Evolutionary conservation across 2,797 vertebrate species (phyloP).

Genomic region (Amblyraja radiata): DNA sequence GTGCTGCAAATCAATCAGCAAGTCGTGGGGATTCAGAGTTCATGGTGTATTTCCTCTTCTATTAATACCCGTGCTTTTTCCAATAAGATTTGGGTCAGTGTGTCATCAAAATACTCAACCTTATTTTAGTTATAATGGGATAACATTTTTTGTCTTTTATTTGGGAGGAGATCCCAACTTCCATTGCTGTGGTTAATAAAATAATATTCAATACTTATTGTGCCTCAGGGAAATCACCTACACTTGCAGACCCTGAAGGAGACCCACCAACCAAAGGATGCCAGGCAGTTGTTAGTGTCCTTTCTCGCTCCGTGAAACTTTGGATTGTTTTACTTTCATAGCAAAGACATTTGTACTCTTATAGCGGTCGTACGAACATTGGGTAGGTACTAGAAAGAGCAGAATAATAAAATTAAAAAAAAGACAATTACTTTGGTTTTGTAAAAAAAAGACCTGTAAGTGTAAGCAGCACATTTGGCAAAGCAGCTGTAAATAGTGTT

Average conservation of each 20-base stretch:
- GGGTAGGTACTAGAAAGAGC: background rate
- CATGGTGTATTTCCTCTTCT: background rate
- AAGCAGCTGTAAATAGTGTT: slow-evolving; percentile 1
- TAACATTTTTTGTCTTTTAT: background rate
- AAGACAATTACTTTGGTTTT: background rate
- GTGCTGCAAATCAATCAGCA: background rate
- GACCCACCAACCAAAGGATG: background rate
- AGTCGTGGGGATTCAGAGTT: background rate
- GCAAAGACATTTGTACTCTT: background rate
- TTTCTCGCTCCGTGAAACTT: background rate
- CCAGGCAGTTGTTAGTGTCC: background rate
- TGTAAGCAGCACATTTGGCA: background rate
- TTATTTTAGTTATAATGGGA: background rate
- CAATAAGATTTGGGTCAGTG: background rate
- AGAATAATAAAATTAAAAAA: background rate
- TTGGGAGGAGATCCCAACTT: too few species aligned
- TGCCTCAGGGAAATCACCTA: background rate
- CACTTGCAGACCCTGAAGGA: background rate
- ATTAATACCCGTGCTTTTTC: background rate
- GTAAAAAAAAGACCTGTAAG: background rate
- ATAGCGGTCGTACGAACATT: background rate
- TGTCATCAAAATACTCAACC: background rate
- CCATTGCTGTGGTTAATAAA: too few species aligned
- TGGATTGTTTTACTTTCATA: background rate
- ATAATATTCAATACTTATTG: too few species aligned